phyloP scores from a whole-genome alignment of 2,888 invertebrate genomes.

The Flexamia atlantica region DNA sequence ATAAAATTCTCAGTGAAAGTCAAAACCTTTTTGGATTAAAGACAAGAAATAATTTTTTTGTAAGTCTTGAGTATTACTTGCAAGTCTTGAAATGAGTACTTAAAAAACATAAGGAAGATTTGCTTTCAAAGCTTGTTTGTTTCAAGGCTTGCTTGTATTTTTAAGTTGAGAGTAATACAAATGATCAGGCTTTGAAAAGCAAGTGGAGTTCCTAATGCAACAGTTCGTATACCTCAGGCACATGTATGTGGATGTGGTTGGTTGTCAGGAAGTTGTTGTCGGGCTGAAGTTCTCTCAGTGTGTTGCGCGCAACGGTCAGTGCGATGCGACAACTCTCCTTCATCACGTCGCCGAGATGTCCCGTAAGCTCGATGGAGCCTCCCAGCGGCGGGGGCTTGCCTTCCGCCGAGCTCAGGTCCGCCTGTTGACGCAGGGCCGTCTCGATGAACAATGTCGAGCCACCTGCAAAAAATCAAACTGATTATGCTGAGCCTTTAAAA shows the following conservation, averaged over 20 bases:
- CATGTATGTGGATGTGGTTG: conserved; percentile 96
- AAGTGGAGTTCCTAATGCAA: no score
- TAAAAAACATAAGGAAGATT: no score
- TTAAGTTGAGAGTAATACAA: no score
- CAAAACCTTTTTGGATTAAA: no score
- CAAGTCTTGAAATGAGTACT: no score
- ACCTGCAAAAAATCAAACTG: conserved; percentile 76
- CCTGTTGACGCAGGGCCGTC: conserved; percentile 81
- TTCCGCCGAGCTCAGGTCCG: conserved; percentile 69
- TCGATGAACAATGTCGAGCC: conserved; percentile 99
- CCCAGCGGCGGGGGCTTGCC: conserved; percentile 71
- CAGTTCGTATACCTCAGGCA: conserved; percentile 96
- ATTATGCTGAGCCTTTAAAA: no score
- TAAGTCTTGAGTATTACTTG: no score
- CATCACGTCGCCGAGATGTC: conserved; percentile 99
- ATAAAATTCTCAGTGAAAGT: no score
- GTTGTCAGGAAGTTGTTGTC: conserved; percentile 88
- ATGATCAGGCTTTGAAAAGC: no score
- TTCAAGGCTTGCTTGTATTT: no score
- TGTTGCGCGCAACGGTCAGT: conserved; percentile 95
- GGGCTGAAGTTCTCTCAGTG: conserved; percentile 80
- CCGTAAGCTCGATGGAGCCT: conserved; percentile 91
- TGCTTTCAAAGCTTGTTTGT: no score
- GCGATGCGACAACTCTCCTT: conserved; percentile 98
- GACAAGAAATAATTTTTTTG: no score